Percentiles rank a stretch among this genome's conserved stretches.
Evolutionary conservation across 1,140 invertebrate species (phyloP).

Genomic region (Ganaspis sp.): DNA sequence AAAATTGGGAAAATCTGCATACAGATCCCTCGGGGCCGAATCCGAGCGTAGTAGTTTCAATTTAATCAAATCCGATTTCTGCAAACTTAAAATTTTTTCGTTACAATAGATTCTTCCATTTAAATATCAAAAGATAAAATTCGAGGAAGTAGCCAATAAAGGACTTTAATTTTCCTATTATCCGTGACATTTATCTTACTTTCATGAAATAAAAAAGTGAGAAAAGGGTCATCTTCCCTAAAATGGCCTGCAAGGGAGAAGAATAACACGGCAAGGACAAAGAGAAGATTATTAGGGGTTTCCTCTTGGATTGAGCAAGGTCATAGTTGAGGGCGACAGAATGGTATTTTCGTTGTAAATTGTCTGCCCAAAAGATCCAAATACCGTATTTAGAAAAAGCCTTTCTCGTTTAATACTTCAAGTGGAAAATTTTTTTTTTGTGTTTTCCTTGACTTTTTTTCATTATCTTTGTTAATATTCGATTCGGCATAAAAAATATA

Average conservation of each 20-base stretch:
- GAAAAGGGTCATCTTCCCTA: neutral
- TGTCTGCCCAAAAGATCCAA: neutral
- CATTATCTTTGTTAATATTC: too few species aligned
- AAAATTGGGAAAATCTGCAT: too few species aligned
- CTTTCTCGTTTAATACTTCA: too few species aligned
- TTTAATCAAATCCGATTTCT: too few species aligned
- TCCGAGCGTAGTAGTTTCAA: too few species aligned
- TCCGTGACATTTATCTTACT: slow-evolving; percentile 12
- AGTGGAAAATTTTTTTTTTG: neutral
- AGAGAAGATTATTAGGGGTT: slow-evolving; percentile 8
- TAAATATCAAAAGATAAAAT: neutral
- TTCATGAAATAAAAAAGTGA: slow-evolving; percentile 8
- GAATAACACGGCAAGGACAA: neutral
- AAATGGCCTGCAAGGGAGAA: too few species aligned
- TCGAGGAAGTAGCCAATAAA: neutral
- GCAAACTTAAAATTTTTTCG: too few species aligned
- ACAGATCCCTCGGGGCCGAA: too few species aligned
- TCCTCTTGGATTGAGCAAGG: slow-evolving; percentile 16
- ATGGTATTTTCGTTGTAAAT: neutral
- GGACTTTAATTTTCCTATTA: slow-evolving; percentile 1
- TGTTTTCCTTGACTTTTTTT: too few species aligned
- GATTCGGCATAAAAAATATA: too few species aligned
- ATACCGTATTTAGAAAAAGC: neutral
- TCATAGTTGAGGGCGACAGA: neutral
- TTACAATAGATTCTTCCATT: too few species aligned